phyloP scores from a whole-genome alignment of 2,888 invertebrate species.

The Lithophane leautieri region DNA sequence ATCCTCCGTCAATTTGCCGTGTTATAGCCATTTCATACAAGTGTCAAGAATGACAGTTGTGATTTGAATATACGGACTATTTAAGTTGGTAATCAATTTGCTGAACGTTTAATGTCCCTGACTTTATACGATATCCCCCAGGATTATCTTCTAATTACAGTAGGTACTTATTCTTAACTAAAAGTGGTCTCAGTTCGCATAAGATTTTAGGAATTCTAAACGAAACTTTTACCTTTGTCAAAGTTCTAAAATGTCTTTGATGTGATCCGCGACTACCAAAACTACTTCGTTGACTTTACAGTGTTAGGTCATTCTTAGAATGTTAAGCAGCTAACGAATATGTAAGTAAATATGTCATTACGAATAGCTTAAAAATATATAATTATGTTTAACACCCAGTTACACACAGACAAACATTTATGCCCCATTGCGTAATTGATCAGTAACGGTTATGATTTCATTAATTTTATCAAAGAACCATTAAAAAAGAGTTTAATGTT shows the following conservation, averaged over 20 bases:
- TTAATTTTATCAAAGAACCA: too few species aligned
- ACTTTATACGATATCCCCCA: neutral
- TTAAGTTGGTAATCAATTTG: neutral
- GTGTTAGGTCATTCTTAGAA: slow-evolving; percentile 2
- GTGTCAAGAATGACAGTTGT: neutral
- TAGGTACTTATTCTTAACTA: neutral
- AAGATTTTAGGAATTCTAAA: slow-evolving; percentile 16
- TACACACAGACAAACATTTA: too few species aligned
- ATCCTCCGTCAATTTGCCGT: neutral
- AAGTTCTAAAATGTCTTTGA: slow-evolving; percentile 42
- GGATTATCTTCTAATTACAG: neutral
- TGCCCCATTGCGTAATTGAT: too few species aligned
- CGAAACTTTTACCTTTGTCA: slow-evolving; percentile 16
- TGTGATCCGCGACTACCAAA: neutral
- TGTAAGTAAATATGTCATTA: neutral
- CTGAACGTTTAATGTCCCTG: neutral
- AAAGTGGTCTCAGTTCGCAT: neutral
- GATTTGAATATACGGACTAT: neutral
- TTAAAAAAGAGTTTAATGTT: too few species aligned
- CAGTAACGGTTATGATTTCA: too few species aligned
- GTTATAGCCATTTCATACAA: neutral
- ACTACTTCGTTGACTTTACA: neutral
- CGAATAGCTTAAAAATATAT: neutral
- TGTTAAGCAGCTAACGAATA: slow-evolving; percentile 1
- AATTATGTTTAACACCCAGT: too few species aligned